Evolutionary conservation across 2,888 invertebrate species (phyloP).

Genomic region (Mellilla xanthometata): DNA sequence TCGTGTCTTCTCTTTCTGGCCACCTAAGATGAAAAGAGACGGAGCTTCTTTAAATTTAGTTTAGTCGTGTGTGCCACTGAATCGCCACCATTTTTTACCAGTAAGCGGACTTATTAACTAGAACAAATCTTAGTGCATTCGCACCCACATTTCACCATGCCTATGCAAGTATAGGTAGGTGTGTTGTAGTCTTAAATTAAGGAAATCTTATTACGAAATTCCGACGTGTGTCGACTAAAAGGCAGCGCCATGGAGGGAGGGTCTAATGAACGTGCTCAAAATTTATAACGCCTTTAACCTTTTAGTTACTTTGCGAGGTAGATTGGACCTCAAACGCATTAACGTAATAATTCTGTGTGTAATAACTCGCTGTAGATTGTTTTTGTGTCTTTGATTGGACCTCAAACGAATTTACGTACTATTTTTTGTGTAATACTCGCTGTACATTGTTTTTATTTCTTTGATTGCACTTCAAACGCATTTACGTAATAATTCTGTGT

Average conservation of each 20-base stretch:
- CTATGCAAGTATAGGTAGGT: slow-evolving; percentile 18
- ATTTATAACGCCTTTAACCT: slow-evolving; percentile 76
- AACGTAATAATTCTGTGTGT: slow-evolving; percentile 35
- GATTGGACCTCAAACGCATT: slow-evolving; percentile 57
- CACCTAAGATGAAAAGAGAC: too few relatives aligned
- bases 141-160: not conserved
- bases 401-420: slow-evolving; percentile 25
- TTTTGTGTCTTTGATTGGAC: slow-evolving; percentile 41
- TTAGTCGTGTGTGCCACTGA: too few relatives aligned
- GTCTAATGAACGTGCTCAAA: slow-evolving; percentile 77
- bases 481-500: too few relatives aligned
- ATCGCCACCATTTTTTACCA: too few relatives aligned
- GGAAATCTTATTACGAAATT: slow-evolving; percentile 80
- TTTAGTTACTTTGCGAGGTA: slow-evolving; percentile 62
- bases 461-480: slow-evolving; percentile 59
- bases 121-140: not conserved
- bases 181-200: slow-evolving; percentile 68
- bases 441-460: too few relatives aligned
- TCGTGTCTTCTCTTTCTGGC: too few relatives aligned
- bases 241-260: slow-evolving; percentile 58
- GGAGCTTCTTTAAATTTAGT: too few relatives aligned
- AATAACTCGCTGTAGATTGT: not conserved
- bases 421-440: too few relatives aligned
- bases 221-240: slow-evolving; percentile 76
- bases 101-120: too few relatives aligned